These are phyloP conservation scores for Peromyscus polionotus DNA, from an alignment of 2,113 vertebrate species.

Conservation along the genomic window DNA sequence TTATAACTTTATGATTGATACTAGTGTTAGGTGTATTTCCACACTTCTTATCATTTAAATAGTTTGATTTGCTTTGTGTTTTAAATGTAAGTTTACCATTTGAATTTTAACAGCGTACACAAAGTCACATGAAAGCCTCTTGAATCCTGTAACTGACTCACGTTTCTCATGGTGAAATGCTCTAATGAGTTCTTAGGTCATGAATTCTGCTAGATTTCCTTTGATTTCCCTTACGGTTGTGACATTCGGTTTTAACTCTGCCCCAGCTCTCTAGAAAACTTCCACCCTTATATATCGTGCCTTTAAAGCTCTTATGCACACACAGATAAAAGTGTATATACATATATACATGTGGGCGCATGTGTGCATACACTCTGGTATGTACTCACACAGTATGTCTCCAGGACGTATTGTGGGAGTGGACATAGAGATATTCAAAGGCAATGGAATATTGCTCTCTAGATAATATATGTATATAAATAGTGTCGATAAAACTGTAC, in stretches of 20 bases:
- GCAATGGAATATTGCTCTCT: conserved; percentile 83
- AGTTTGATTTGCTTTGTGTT: conserved; percentile 77
- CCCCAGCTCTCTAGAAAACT: conserved; percentile 82
- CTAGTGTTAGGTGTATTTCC: conserved; percentile 33
- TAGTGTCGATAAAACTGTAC: conserved; percentile 86
- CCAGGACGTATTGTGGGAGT: conserved; percentile 80
- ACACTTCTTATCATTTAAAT: conserved; percentile 50
- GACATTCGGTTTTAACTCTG: conserved; percentile 83
- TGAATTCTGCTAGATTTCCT: conserved; percentile 65
- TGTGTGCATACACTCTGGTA: conserved; percentile 84
- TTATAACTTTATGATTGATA: conserved; percentile 59
- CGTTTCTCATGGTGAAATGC: conserved; percentile 68
- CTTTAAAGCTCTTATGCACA: conserved; percentile 86
- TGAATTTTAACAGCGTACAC: conserved; percentile 73
- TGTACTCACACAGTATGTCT: conserved; percentile 83
- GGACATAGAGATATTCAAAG: conserved; percentile 81
- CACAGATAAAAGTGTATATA: conserved; percentile 73
- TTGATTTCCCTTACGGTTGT: conserved; percentile 71
- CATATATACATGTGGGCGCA: conserved; percentile 76
- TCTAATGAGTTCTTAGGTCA: conserved; percentile 12
- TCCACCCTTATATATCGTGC: conserved; percentile 82
- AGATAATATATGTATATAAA: conserved; percentile 88
- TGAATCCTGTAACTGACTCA: conserved; percentile 76
- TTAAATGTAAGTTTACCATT: conserved; percentile 69
- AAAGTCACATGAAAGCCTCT: conserved; percentile 73